These are phyloP conservation scores for Slavum lentiscoides DNA, from an alignment of 2,888 invertebrate genomes.

Conservation along the genomic window DNA sequence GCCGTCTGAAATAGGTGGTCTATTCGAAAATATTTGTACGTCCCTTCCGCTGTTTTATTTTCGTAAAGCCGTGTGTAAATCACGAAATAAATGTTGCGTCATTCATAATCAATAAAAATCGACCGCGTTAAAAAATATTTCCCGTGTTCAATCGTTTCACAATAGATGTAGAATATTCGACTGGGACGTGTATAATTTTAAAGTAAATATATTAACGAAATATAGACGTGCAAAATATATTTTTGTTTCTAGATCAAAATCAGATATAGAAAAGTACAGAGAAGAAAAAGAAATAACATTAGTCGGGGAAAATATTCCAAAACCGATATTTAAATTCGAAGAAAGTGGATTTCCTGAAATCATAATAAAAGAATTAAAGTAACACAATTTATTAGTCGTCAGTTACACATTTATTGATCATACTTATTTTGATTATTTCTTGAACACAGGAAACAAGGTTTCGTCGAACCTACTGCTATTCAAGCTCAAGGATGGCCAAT, in stretches of 20 bases:
- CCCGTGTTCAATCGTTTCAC: too few relatives aligned
- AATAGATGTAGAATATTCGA: too few relatives aligned
- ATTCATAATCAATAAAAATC: too few relatives aligned
- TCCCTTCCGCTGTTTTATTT: too few relatives aligned
- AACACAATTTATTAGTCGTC: constrained; percentile 12
- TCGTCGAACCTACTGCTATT: constrained; percentile 89
- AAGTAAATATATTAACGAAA: background rate
- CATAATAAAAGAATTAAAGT: constrained; percentile 64
- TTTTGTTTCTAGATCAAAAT: constrained; percentile 61
- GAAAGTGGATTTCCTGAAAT: constrained; percentile 86
- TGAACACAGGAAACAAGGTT: constrained; percentile 73
- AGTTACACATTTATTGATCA: constrained; percentile 20
- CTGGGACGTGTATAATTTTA: too few relatives aligned
- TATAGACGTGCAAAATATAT: background rate
- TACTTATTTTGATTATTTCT: constrained; percentile 19
- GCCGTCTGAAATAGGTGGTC: too few relatives aligned
- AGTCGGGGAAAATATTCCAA: constrained; percentile 80
- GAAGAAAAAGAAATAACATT: constrained; percentile 83
- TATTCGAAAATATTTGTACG: background rate
- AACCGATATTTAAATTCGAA: constrained; percentile 86
- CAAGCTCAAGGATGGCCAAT: constrained; percentile 97
- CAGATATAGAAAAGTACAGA: constrained; percentile 78
- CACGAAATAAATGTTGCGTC: too few relatives aligned
- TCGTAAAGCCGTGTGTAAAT: too few relatives aligned
- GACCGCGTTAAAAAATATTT: too few relatives aligned